Evolutionary conservation across 2,797 vertebrate genomes (phyloP).

Genomic region (Sebastes vulpes): DNA sequence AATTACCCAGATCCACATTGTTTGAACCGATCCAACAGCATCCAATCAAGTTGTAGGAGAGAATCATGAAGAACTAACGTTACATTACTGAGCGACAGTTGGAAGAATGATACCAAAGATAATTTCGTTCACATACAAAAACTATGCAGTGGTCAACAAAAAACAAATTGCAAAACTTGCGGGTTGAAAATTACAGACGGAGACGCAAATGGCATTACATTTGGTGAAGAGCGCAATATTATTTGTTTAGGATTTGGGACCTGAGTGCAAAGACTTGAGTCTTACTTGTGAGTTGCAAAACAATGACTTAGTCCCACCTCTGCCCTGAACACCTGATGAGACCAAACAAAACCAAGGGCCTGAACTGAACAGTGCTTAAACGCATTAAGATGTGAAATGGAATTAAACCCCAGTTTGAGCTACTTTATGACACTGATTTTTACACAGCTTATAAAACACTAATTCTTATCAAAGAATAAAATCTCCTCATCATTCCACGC

Average conservation of each 20-base stretch:
- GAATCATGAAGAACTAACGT: neutral
- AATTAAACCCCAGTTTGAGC: conserved; percentile 14
- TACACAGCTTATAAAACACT: conserved; percentile 8
- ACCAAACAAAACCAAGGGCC: neutral
- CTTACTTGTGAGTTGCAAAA: neutral
- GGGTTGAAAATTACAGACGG: neutral
- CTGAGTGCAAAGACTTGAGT: neutral
- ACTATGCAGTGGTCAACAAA: neutral
- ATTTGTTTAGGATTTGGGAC: neutral
- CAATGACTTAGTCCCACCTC: neutral
- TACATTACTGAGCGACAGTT: neutral
- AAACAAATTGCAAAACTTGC: neutral
- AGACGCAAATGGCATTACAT: neutral
- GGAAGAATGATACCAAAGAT: neutral
- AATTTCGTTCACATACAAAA: neutral
- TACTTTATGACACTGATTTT: conserved; percentile 8
- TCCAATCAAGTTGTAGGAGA: neutral
- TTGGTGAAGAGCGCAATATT: neutral
- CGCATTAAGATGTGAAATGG: neutral
- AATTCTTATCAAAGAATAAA: neutral
- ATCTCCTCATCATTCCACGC: neutral
- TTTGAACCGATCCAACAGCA: neutral
- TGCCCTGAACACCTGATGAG: neutral
- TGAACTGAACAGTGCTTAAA: neutral
- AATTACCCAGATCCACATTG: neutral